Percentiles rank a stretch among this genome's conserved stretches.
Conservation (phyloP, 2,113 vertebrate species). For the Prietella phreatophila region DNA sequence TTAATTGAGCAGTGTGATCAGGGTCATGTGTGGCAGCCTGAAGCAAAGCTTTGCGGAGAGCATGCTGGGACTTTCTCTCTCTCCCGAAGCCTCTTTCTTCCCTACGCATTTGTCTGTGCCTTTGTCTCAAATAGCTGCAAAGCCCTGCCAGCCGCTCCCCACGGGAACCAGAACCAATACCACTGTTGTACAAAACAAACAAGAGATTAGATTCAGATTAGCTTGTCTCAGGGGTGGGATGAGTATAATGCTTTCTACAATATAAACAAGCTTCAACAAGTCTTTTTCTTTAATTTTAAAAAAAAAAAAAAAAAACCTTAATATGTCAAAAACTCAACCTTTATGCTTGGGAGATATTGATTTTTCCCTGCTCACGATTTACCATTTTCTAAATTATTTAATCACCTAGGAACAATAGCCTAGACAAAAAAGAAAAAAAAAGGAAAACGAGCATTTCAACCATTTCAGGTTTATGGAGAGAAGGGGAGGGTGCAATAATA, state of each 20-base stretch:
- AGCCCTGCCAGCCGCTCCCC: slow-evolving; percentile 82
- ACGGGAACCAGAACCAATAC: slow-evolving; percentile 63
- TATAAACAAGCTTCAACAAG: not conserved
- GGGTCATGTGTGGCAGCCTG: slow-evolving; percentile 81
- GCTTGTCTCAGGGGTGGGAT: not conserved
- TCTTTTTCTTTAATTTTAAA: not conserved
- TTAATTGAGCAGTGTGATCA: slow-evolving; percentile 72
- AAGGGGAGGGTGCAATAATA: not conserved
- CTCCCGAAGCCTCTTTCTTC: slow-evolving; percentile 81
- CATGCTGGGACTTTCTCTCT: slow-evolving; percentile 79
- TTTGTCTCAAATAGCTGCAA: slow-evolving; percentile 89
- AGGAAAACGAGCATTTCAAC: not conserved
- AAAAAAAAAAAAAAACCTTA: not conserved
- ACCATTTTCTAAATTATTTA: not conserved
- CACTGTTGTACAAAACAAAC: slow-evolving; percentile 28
- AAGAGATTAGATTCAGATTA: not conserved
- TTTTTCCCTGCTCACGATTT: not conserved
- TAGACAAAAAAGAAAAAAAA: not conserved
- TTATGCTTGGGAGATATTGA: not conserved
- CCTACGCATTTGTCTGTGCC: slow-evolving; percentile 84
- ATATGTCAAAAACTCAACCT: not conserved
- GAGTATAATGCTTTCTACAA: too few species aligned
- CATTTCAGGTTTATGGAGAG: not conserved
- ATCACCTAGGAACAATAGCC: not conserved
- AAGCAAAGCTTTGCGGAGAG: slow-evolving; percentile 79